Base-by-base conservation (phyloP, 2,888 invertebrate genomes). In the Leptinotarsa juncta region DNA sequence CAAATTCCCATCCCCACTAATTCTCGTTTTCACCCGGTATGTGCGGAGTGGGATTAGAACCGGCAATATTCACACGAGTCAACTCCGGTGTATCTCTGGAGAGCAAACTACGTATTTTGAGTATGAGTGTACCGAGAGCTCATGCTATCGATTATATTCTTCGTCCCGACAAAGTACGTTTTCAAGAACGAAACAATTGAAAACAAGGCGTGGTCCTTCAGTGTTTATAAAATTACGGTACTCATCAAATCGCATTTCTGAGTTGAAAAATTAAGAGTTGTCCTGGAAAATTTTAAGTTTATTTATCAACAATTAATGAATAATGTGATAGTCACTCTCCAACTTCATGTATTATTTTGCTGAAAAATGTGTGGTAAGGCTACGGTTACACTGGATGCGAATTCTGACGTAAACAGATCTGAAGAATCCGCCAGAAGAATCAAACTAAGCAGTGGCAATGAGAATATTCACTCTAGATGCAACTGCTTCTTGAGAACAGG, bases 141-240 rank as follows among this genome's bases (percentile, higher is more conserved):
- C 62, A 26, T 62, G 62, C n/a, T 62, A 62, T 62, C 62, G 62
- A 62, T 62, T 62, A 62, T 15, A 62, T 62, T 62, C 62, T 62
- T 42, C 32, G 62, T 62, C 62, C 62, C 26, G 62, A 26, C 42
- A 62, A 62, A 62, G 62, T 62, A 62, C 62, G 32, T 62, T 32
- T 62, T 62, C 62, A 15, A 62, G 62, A 62, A 62, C 42, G 14
- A 62, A 62, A 62, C 62, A 62, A 42, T 32, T 62, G 62, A 62
- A 62, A 62, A 62, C 62, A 32, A 62, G 62, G 62, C 42, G 62
- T 62, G 62, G 62, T 16, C 16, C 7, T 16, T 32, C 32, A 32
- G 16, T 16, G 16, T 62, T 32, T 14, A 53, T 18, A 10, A 7
- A 42, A 42, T 42, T 42, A 42, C 7, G 3, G 10, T 42, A 42